Base-by-base conservation (phyloP, 2,113 vertebrate species). In the Amia ocellicauda region DNA sequence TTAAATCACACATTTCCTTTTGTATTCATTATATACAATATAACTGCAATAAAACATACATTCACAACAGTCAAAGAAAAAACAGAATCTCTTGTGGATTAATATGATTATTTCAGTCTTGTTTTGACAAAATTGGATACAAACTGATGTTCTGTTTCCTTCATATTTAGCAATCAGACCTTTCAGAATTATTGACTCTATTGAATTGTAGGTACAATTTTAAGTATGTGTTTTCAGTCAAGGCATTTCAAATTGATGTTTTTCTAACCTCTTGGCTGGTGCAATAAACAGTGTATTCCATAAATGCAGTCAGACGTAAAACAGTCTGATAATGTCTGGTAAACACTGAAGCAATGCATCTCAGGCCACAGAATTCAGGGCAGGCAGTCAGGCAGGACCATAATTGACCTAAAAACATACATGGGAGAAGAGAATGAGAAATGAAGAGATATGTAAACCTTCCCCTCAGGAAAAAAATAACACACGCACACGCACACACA, bases 391-490 rank as follows among this genome's bases (percentile, higher is more conserved):
- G 56, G 56, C 56, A 58, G 19, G 31, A 17, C 56, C 56, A 58
- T 29, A 36, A 58, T 58, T 58, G 56, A 58, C 56, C 56, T 58
- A 58, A 41, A 57, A 58, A 41, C 56, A 58, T 27, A 27, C 53
- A 56, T 28, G n/a, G 23, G 20, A 58, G 53, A 58, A 26, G 29
- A 13, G 20, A 22, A 22, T 31, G 29, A 20, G n/a, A 29, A 58
- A 22, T 31, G 11, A 58, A 10, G 10, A 41, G 56, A 40, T 41
- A 22, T 19, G 31, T 9, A 58, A 58, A 36, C 29, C 19, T 23
- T 36, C 11, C 56, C 56, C 29, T 10, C 19, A 41, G 56, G 31
- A 58, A 29, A 56, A 54, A 28, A 24, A 16, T 53, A 26, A 4
- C 27, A 26, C 20, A 26, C 14, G 20, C 20, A 23, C 20, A 27